These are phyloP conservation scores for Neodontobutis hainanensis DNA, from an alignment of 2,113 vertebrate species.

Conservation along the genomic window DNA sequence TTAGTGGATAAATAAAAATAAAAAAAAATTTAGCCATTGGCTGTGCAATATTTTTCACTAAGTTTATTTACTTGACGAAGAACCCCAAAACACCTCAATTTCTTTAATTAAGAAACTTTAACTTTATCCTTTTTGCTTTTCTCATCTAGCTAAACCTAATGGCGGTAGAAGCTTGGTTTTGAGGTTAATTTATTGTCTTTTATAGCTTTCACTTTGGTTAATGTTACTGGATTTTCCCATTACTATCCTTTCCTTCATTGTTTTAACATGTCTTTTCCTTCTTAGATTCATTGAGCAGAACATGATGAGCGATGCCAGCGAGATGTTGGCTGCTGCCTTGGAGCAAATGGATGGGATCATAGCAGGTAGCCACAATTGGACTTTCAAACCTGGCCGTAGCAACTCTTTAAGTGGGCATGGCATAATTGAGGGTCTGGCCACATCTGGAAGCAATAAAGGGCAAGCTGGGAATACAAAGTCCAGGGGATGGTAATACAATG, in stretches of 20 bases:
- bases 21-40: too few species aligned
- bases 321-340: conserved; percentile 95
- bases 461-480: conserved; percentile 30
- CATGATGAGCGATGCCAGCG: conserved; percentile 97
- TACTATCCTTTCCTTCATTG: not conserved
- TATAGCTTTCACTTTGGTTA: not conserved
- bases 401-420: conserved; percentile 40
- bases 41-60: too few species aligned
- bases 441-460: conserved; percentile 63
- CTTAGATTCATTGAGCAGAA: conserved; percentile 64
- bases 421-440: conserved; percentile 23
- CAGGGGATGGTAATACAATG: conserved; percentile 6
- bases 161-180: too few species aligned
- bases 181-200: conserved; percentile 2
- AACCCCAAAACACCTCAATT: too few species aligned
- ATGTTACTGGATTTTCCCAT: not conserved
- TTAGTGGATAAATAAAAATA: too few species aligned
- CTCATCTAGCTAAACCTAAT: too few species aligned
- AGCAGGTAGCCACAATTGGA: conserved; percentile 82
- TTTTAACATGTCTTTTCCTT: conserved; percentile 18
- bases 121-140: too few species aligned
- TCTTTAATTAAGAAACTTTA: too few species aligned
- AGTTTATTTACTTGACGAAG: too few species aligned
- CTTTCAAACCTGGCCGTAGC: conserved; percentile 20
- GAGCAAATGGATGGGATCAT: conserved; percentile 99